Percentiles rank a stretch among this genome's conserved stretches.
Conservation (phyloP, 1,140 invertebrate genomes). For the Dendroctonus ponderosae region DNA sequence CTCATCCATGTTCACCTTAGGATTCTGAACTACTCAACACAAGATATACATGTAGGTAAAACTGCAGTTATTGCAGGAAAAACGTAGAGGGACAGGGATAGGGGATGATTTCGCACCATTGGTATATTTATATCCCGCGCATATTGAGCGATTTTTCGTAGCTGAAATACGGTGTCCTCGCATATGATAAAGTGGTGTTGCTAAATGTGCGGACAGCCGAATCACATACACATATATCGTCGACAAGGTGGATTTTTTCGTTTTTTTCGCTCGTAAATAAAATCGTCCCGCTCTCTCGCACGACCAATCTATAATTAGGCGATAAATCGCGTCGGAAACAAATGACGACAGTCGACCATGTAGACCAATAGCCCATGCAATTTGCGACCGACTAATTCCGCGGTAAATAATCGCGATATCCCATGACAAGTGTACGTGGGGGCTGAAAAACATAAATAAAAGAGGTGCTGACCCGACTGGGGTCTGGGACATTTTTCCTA, state of each 20-base stretch:
- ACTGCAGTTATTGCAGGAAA: too few species aligned
- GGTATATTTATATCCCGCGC: too few species aligned
- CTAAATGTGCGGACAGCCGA: slow-evolving; percentile 17
- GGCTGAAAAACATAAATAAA: slow-evolving; percentile 17
- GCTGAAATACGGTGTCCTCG: too few species aligned
- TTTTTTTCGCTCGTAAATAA: slow-evolving; percentile 28
- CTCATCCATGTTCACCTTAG: too few species aligned
- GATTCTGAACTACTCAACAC: too few species aligned
- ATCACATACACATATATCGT: slow-evolving; percentile 17
- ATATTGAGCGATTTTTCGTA: too few species aligned
- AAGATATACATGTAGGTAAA: too few species aligned
- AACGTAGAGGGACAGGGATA: too few species aligned
- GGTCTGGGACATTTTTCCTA: too few species aligned
- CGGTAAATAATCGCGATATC: slow-evolving; percentile 41
- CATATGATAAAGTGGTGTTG: slow-evolving; percentile 19
- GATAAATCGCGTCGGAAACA: slow-evolving; percentile 47
- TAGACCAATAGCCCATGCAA: slow-evolving; percentile 49
- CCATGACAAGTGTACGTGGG: slow-evolving; percentile 12
- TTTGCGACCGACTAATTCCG: slow-evolving; percentile 50
- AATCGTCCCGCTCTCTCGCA: slow-evolving; percentile 34
- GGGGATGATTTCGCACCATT: too few species aligned
- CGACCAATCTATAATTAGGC: slow-evolving; percentile 49
- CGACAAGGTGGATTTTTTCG: slow-evolving; percentile 19
- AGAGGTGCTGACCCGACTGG: too few species aligned
- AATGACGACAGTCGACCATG: slow-evolving; percentile 50